phyloP scores from a whole-genome alignment of 2,797 vertebrate species.

The Gymnopithys bicolor region DNA sequence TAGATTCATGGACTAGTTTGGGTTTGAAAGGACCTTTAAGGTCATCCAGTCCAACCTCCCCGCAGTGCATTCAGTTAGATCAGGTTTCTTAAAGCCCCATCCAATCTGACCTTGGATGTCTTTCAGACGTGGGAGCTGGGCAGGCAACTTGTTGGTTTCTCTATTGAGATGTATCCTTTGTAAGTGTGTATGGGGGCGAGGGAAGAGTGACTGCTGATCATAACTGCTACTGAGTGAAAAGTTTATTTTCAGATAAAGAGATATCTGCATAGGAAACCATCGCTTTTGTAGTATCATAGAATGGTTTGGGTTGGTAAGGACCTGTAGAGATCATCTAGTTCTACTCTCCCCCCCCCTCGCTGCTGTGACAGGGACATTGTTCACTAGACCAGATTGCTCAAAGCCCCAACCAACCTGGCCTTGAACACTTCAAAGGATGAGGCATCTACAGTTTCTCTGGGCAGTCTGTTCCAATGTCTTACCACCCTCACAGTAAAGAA shows the following conservation, averaged over 20 bases:
- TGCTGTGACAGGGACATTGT: neutral
- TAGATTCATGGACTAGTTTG: neutral
- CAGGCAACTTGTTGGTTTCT: neutral
- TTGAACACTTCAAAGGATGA: neutral
- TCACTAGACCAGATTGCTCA: neutral
- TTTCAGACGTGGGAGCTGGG: no score
- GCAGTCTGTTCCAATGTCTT: neutral
- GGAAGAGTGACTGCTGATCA: neutral
- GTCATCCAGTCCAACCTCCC: neutral
- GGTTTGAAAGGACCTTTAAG: neutral
- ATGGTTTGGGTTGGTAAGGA: neutral
- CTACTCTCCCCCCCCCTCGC: neutral
- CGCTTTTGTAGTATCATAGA: neutral
- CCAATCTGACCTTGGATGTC: neutral
- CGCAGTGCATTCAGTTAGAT: neutral
- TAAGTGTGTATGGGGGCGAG: rapidly evolving
- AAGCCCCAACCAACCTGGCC: neutral
- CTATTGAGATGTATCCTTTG: neutral
- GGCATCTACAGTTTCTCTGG: neutral
- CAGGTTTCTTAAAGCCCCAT: neutral
- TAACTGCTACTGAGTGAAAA: neutral
- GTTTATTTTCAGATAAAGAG: neutral
- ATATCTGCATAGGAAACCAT: neutral
- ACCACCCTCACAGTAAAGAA: neutral
- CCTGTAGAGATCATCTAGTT: neutral